These are phyloP conservation scores for Garrulus glandarius DNA, from an alignment of 2,797 vertebrate genomes.

Conservation along the genomic window DNA sequence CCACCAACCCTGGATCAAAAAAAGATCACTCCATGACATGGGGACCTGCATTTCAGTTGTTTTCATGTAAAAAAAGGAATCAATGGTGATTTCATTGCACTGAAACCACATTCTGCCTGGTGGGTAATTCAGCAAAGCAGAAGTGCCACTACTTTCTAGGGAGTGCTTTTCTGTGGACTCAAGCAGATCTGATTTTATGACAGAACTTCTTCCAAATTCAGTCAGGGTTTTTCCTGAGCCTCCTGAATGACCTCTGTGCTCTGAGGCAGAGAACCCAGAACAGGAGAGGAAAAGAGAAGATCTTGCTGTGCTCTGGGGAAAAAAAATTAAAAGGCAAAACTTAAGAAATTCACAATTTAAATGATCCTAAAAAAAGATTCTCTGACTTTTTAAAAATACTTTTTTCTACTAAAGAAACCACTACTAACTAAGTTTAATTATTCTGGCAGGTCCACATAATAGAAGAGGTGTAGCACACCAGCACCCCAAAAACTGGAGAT, in stretches of 20 bases:
- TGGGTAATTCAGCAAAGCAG: neutral
- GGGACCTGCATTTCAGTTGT: neutral
- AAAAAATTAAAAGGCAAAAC: neutral
- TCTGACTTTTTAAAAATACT: neutral
- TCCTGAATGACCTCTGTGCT: neutral
- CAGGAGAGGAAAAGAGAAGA: neutral
- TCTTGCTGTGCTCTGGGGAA: neutral
- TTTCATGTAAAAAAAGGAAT: neutral
- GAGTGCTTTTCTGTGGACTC: neutral
- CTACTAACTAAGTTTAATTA: too few species aligned
- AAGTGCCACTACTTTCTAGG: neutral
- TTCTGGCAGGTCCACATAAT: neutral
- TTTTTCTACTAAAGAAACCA: neutral
- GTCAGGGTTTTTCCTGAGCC: neutral
- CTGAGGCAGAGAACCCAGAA: neutral
- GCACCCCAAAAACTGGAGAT: neutral
- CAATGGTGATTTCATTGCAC: neutral
- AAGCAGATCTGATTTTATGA: neutral
- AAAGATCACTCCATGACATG: neutral
- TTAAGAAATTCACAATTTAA: neutral
- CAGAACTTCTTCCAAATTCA: neutral
- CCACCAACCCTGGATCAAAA: neutral
- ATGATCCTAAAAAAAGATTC: neutral
- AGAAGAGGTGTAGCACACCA: neutral
- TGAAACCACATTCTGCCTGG: rapidly evolving